Evolutionary conservation across 2,888 invertebrate genomes (phyloP), one percentile per base, ranked within the genome.

Genomic region (Eupeodes luniger): DNA sequence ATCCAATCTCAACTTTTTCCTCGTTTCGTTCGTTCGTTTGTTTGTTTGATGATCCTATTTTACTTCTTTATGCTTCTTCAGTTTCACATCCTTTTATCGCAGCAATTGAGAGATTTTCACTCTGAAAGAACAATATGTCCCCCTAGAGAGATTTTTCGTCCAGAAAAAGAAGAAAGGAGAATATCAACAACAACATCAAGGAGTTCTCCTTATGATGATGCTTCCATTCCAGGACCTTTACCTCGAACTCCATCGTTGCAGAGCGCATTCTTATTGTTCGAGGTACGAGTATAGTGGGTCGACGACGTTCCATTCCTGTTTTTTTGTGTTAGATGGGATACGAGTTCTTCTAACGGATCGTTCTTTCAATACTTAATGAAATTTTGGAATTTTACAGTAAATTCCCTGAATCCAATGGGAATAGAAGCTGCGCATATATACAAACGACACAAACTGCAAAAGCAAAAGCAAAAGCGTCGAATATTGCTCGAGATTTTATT

Each of bases 31-130:
- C 27, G 27, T 66, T 66, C 40, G 9, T 40, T 40, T 40, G 40
- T 77, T 72, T 72, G 69, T 75, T 69, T 81, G 81, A 75, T 75
- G 81, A 75, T 76, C 69, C 53, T 62, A 69, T 81, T 81, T 78
- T 55, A 40, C 59, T 44, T 53, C 59, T 44, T 53, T 82, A 34
- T 55, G 62, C 59, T 40, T 61, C 47, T 66, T 51, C 34, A 34
- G 49, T 34, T 76, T 70, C 16, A 49, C 19, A 64, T 64, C 72
- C 64, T 57, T 66, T 80, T 62, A 80, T 74, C 47, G 7, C 47
- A 49, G 47, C n/a, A 51, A 51, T 70, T 40, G n/a, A 70, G 70
- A 55, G 16, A 74, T 55, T 70, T 70, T 70, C 55, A 70, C 55
- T 70, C 12, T 44, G 55, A 40, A 70, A 55, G 70, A 70, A 70